These are phyloP conservation scores for Ericerus pela DNA, from an alignment of 1,140 invertebrate genomes.

Conservation along the genomic window DNA sequence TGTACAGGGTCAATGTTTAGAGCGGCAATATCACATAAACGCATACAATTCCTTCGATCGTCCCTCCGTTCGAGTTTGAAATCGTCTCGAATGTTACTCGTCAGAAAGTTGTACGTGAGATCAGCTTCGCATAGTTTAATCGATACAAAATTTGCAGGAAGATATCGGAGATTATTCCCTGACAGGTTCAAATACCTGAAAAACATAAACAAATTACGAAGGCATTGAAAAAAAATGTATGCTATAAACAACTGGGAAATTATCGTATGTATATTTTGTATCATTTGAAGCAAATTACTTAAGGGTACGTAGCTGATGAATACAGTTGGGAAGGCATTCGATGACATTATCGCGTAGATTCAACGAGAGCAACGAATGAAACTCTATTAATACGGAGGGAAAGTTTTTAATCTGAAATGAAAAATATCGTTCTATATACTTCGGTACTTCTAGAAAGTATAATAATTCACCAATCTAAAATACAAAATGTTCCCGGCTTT, in stretches of 20 bases:
- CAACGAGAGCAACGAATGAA: background rate
- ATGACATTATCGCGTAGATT: background rate
- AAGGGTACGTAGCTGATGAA: background rate
- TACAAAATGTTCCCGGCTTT: background rate
- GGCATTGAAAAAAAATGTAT: background rate
- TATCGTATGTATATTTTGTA: too few relatives aligned
- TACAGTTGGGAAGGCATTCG: background rate
- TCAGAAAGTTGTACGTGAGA: background rate
- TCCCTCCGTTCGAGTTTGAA: too few relatives aligned
- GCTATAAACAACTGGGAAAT: background rate
- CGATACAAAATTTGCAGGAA: background rate
- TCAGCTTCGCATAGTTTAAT: background rate
- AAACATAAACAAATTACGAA: background rate
- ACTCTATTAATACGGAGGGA: constrained; percentile 1
- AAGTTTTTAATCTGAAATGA: constrained; percentile 1
- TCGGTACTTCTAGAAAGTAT: too few relatives aligned
- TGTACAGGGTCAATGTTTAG: too few relatives aligned
- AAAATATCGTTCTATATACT: too few relatives aligned
- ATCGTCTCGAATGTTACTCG: background rate
- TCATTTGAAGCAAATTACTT: background rate
- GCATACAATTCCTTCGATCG: too few relatives aligned
- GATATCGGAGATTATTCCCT: background rate
- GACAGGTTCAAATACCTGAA: background rate
- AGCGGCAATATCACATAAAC: too few relatives aligned
- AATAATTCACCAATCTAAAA: background rate